Base-by-base conservation (phyloP, 2,113 vertebrate species). In the Amblyornis subalaris region DNA sequence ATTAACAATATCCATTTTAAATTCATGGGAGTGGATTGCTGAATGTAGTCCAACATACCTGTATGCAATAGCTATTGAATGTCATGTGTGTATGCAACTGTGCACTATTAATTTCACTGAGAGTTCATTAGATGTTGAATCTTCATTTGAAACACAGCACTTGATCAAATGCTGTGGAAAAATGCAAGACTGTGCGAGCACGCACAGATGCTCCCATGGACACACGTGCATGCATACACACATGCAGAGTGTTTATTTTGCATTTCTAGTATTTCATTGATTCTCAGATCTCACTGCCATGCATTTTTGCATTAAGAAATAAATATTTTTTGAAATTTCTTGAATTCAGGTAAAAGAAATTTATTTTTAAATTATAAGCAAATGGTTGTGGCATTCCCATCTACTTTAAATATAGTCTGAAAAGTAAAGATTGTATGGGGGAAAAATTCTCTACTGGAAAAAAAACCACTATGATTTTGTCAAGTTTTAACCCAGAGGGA, bases 401-500 rank as follows among this genome's bases (percentile, higher is more conserved):
- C 64, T 89, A 66, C 57, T 65, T 96, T 85, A 94, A 94, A 45
- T 5, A 76, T 12, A 89, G 33, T 26, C 44, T 65, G 18, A 85
- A 60, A 73, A 64, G 40, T 23, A 44, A 19, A 62, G 47, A 74
- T 38, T 42, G 61, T 40, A 70, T 12, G 2, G 31, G 44, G 29
- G 14, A 14, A 38, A 85, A 91, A 71, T 69, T 81, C 66, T 60
- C 11, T 80, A 60, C 70, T 67, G 50, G 84, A 91, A 86, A 96
- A 96, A 95, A 48, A 76, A 76, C 54, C 89, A 60, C 70, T 62
- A 57, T 88, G 38, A 36, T 83, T 71, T 94, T 96, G 91, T 75
- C 70, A 93, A 96, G 73, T 96, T 97, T 96, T 85, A 96, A 92
- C 62, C 95, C 73, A 62, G 42, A 92, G 83, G 69, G 86, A 95